Evolutionary conservation across 2,113 vertebrate genomes (phyloP).

Genomic region (Ailuropoda melanoleuca): DNA sequence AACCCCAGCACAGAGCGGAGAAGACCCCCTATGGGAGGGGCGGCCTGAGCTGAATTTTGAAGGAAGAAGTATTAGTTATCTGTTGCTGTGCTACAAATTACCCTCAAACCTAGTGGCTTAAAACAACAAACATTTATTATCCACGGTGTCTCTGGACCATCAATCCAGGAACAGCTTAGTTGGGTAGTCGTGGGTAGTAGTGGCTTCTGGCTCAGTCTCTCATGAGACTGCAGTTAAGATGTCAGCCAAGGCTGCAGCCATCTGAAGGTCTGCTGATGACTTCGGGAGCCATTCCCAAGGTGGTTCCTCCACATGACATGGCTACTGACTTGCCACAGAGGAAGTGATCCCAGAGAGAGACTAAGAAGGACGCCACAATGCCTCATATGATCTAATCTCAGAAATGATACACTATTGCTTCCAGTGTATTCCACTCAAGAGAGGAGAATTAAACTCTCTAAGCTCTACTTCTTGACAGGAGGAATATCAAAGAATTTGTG

Average conservation of each 20-base stretch:
- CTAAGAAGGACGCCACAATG: background rate
- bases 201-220: background rate
- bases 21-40: background rate
- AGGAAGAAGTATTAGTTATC: background rate
- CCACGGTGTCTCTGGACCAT: slow-evolving; percentile 1
- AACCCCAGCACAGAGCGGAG: background rate
- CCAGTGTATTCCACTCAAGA: background rate
- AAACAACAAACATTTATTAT: background rate
- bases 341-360: background rate
- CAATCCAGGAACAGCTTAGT: background rate
- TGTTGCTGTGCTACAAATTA: slow-evolving; percentile 27
- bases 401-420: background rate
- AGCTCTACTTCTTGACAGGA: background rate
- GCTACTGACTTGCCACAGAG: background rate
- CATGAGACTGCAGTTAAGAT: background rate
- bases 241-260: background rate
- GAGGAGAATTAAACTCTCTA: slow-evolving; percentile 9
- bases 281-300: background rate
- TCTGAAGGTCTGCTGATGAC: background rate
- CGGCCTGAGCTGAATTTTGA: slow-evolving; percentile 3
- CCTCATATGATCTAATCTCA: background rate
- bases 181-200: background rate
- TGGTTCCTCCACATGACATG: background rate
- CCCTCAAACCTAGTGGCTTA: background rate
- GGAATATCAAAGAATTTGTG: background rate